Evolutionary conservation across 2,113 vertebrate genomes (phyloP).

Genomic region (Saimiri boliviensis): DNA sequence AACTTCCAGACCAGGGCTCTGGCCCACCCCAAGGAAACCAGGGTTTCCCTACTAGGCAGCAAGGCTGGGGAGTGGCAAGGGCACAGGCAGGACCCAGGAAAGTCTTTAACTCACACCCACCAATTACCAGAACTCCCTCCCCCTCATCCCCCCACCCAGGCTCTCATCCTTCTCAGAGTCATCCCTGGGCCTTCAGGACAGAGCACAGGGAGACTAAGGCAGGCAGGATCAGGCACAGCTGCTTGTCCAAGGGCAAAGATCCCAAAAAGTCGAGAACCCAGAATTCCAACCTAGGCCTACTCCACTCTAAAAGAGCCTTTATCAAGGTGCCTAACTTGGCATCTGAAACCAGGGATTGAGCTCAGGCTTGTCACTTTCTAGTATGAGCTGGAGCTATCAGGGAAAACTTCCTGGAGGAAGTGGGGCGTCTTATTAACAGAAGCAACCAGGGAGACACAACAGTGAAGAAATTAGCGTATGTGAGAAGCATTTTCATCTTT

Average conservation of each 20-base stretch:
- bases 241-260: background rate
- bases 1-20: background rate
- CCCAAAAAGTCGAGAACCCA: background rate
- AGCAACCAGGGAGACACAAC: background rate
- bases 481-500: background rate
- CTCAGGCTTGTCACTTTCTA: background rate
- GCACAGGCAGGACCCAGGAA: background rate
- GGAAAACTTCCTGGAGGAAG: background rate
- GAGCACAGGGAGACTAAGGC: background rate
- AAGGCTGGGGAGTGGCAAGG: background rate
- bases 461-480: background rate
- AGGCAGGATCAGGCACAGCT: background rate
- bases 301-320: background rate
- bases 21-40: background rate
- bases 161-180: background rate
- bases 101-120: background rate
- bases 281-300: background rate
- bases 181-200: background rate
- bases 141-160: background rate
- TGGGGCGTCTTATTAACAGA: background rate
- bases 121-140: background rate
- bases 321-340: background rate
- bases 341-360: background rate
- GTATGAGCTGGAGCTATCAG: background rate
- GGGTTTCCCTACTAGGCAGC: too few relatives aligned